Evolutionary conservation across 2,113 vertebrate species (phyloP), one percentile per base, ranked within the genome.

Genomic region (Planiliza haematocheilus): DNA sequence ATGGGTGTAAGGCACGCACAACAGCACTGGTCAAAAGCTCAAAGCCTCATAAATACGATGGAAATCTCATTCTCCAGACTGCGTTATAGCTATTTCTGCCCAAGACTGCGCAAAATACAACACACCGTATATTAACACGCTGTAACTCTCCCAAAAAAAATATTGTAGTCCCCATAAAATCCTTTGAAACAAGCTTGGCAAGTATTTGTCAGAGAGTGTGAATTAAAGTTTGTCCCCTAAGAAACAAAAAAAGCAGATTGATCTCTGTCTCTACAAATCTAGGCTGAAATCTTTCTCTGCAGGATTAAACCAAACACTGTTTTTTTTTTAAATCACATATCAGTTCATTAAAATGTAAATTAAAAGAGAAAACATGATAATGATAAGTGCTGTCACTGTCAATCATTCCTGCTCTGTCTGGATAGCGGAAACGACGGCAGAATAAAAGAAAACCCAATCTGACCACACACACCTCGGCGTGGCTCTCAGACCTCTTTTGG

Each of bases 331-430:
- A 7, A 77, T 84, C 68, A 74, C 53, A 68, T 79, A 77, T 74
- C 24, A 53, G 55, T 68, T 81, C 51, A 85, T 83, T 81, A 73
- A 82, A 78, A 85, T 83, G 72, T 82, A 75, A 88, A 78, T 85
- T 73, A 64, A 76, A 82, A 52, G 20, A 39, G 62, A 45, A 74
- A 82, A 77, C 38, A 75, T 45, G 37, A 41, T 64, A 72, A 68
- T 63, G 46, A 61, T 58, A 56, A 77, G 60, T 68, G 37, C 57
- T 43, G n/a, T 79, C 43, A 55, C 6, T 66, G 41, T 62, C 18
- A 43, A 9, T 64, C 50, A 45, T 24, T 57, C 61, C 38, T 50
- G 62, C 20, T 49, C 46, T 62, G 67, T 50, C 42, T 60, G 24
- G 2, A 30, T 5, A 30, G 24, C 60, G 48, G 36, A 73, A 53